phyloP scores from a whole-genome alignment of 2,888 invertebrate genomes.

The Microdon myrmicae region DNA sequence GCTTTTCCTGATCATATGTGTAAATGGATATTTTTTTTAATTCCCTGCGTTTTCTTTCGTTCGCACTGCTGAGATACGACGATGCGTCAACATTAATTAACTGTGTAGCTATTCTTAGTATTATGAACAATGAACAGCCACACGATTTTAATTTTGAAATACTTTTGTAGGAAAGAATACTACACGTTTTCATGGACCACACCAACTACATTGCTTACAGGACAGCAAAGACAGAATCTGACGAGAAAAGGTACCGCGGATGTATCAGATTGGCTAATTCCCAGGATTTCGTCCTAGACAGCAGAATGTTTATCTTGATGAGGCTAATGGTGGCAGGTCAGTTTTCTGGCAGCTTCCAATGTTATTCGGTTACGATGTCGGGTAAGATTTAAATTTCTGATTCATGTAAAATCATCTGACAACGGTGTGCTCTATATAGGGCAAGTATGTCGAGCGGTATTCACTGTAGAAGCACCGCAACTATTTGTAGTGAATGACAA shows the following conservation, averaged over 20 bases:
- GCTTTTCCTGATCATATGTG: too few species aligned
- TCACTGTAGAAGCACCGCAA: neutral
- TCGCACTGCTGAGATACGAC: too few species aligned
- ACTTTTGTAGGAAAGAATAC: slow-evolving; percentile 12
- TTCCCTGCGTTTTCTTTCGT: too few species aligned
- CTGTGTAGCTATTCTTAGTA: too few species aligned
- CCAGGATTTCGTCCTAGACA: slow-evolving; percentile 6
- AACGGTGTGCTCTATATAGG: neutral
- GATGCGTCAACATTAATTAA: too few species aligned
- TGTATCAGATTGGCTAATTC: neutral
- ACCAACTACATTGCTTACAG: slow-evolving; percentile 7
- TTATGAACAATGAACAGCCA: too few species aligned
- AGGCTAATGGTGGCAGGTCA: neutral
- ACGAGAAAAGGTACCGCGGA: slow-evolving; percentile 7
- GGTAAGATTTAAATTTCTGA: neutral
- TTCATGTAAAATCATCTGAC: neutral
- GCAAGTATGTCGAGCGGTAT: neutral
- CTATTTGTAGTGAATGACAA: too few species aligned
- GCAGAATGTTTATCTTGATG: slow-evolving; percentile 3
- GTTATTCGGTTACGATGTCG: slow-evolving; percentile 8
- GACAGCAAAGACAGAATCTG: neutral
- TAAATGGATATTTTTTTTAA: too few species aligned
- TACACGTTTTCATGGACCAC: slow-evolving; percentile 5
- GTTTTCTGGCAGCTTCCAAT: slow-evolving; percentile 16
- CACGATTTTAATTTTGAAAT: too few species aligned